Evolutionary conservation across 1,140 invertebrate genomes (phyloP), one percentile per base, ranked within the genome.

Genomic region (Metaphire vulgaris): DNA sequence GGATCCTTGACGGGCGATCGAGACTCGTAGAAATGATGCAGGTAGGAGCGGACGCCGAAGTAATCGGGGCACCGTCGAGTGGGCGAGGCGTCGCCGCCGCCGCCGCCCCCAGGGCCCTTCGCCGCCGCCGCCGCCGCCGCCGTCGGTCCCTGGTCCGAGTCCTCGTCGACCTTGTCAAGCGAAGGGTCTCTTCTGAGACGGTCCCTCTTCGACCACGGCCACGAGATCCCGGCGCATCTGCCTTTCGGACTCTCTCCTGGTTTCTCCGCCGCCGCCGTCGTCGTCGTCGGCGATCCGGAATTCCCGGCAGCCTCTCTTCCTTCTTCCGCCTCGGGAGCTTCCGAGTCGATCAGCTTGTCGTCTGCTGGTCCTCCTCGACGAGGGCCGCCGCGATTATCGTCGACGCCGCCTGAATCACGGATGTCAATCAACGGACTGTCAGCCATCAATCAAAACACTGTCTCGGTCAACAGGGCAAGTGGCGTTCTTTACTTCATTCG

Each of bases 141-240:
- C 41, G 6, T 32, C 72, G 29, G 28, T 41, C 28, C 1, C 41
- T 56, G 41, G 30, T 75, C 74, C 72, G 29, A 31, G 64, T 68
- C 74, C 65, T 75, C 74, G 56, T 75, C 74, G 64, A 75, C 64
- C 67, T 75, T 75, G 64, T 75, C 74, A 56, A 75, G 29, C 29
- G 65, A 75, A 72, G 70, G 33, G 32, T 72, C 32, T n/a, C 26
- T 31, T 26, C 33, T 26, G 12, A 31, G 70, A n/a, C 70, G 29
- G 32, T 72, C 70, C 12, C 70, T 2, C 30, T 72, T 72, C 14
- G 26, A 72, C 70, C 70, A 72, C 21, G 70, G 41, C 41, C 41
- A 56, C 41, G 6, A 12, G 41, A 56, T 56, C 6, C 41, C 21
- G 6, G 6, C 6, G 41, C 41, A 12, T 56, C 41, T 56, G 6